These are phyloP conservation scores for Thereva unica DNA, from an alignment of 2,888 invertebrate species.

Conservation along the genomic window DNA sequence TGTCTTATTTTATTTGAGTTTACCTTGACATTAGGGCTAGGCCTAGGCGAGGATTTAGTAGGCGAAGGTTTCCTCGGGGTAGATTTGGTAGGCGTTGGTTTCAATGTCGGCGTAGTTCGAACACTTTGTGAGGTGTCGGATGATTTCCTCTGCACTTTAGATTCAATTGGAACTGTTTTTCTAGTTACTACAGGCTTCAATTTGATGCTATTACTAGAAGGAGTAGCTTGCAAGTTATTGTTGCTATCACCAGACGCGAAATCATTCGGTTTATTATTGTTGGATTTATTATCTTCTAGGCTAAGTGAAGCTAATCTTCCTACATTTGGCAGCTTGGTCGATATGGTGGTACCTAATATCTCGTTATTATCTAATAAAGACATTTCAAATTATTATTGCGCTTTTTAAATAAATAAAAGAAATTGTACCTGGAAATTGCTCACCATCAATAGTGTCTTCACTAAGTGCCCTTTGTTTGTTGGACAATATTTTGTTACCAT, in stretches of 20 bases:
- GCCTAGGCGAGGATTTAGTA: constrained; percentile 12
- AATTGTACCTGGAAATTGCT: constrained; percentile 45
- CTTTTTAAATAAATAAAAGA: not conserved
- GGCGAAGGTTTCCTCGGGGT: not conserved
- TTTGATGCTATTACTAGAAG: constrained; percentile 45
- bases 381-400: not conserved
- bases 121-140: constrained; percentile 17
- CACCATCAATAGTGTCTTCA: constrained; percentile 46
- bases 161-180: constrained; percentile 49
- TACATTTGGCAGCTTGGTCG: constrained; percentile 23
- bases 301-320: constrained; percentile 2
- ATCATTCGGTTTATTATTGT: constrained; percentile 17
- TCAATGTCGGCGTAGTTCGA: constrained; percentile 34
- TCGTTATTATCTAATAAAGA: not conserved
- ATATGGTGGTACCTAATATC: not conserved
- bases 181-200: constrained; percentile 54
- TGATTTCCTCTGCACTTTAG: constrained; percentile 25
- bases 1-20: not conserved
- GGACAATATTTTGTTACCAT: constrained; percentile 23
- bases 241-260: constrained; percentile 45
- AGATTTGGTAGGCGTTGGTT: not conserved
- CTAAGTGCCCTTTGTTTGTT: constrained; percentile 19
- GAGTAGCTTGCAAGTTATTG: constrained; percentile 42
- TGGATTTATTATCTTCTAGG: not conserved
- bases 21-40: constrained; percentile 37